Evolutionary conservation across 64 coral and sea anemone species (phyloP).

Genomic region (Porites australiensis): DNA sequence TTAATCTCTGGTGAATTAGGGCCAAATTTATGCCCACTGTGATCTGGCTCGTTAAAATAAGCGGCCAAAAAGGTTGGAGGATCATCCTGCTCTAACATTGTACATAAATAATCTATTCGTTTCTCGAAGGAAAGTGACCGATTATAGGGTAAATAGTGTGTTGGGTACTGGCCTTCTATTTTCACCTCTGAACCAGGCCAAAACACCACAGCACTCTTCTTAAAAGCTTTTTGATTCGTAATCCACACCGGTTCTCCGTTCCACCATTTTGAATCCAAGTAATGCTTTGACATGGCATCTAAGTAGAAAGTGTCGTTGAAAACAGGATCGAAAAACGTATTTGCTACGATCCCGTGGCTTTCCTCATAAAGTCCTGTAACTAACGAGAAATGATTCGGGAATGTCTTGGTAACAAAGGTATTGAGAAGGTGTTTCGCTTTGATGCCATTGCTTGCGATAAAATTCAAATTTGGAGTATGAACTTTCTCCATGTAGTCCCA

Average conservation of each 20-base stretch:
- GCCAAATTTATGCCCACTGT: slow-evolving; percentile 79
- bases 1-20: slow-evolving; percentile 79
- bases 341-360: slow-evolving; percentile 88
- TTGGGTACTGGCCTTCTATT: slow-evolving; percentile 67
- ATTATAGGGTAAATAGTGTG: slow-evolving; percentile 52
- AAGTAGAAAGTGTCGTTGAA: slow-evolving; percentile 82
- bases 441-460: slow-evolving; percentile 74
- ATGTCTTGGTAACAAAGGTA: slow-evolving; percentile 87
- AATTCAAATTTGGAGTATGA: slow-evolving; percentile 84
- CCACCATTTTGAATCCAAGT: slow-evolving; percentile 77
- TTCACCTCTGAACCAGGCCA: slow-evolving; percentile 86
- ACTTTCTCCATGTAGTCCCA: slow-evolving; percentile 91
- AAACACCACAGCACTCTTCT: slow-evolving; percentile 81
- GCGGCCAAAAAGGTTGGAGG: slow-evolving; percentile 77
- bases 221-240: slow-evolving; percentile 74
- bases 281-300: not conserved
- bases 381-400: slow-evolving; percentile 89
- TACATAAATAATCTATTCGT: slow-evolving; percentile 68
- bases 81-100: slow-evolving; percentile 45
- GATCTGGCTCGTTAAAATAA: slow-evolving; percentile 88
- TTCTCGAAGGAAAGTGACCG: slow-evolving; percentile 35
- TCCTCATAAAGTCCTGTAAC: slow-evolving; percentile 93
- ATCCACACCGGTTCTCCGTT: slow-evolving; percentile 79
- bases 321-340: slow-evolving; percentile 84
- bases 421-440: slow-evolving; percentile 82